phyloP scores from a whole-genome alignment of 1,140 invertebrate genomes.

The Sarcophaga peregrina region DNA sequence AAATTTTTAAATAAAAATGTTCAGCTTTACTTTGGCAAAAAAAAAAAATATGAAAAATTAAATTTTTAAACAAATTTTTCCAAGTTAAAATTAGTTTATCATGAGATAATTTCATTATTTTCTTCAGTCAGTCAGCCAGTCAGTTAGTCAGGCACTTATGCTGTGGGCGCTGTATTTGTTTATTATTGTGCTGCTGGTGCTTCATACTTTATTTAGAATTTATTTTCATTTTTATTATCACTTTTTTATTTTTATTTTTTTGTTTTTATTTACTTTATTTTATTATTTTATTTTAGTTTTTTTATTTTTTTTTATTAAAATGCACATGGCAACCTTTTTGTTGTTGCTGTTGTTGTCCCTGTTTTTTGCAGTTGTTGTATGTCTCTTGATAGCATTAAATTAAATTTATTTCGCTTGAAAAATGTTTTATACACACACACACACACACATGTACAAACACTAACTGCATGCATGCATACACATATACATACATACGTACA shows the following conservation, averaged over 20 bases:
- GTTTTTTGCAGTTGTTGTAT: neutral
- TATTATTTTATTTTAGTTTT: too few relatives aligned
- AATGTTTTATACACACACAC: neutral
- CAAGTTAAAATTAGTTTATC: neutral
- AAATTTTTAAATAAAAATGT: slow-evolving; percentile 16
- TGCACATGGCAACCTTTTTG: neutral
- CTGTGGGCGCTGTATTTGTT: neutral
- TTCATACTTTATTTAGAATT: slow-evolving; percentile 2
- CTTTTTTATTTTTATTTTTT: slow-evolving; percentile 20
- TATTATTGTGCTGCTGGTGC: neutral
- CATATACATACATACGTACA: too few relatives aligned
- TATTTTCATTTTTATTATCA: slow-evolving; percentile 22
- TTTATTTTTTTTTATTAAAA: slow-evolving; percentile 3
- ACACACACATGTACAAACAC: too few relatives aligned
- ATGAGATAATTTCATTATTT: slow-evolving; percentile 17
- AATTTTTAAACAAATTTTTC: slow-evolving; percentile 25
- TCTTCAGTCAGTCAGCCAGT: neutral
- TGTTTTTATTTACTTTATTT: neutral
- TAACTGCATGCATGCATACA: too few relatives aligned
- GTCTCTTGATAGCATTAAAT: slow-evolving; percentile 36
- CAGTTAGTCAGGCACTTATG: neutral
- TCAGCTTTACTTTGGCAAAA: neutral
- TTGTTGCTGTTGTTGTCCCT: neutral
- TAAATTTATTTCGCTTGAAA: slow-evolving; percentile 37
- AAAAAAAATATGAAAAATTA: neutral